Evolutionary conservation across 2,113 vertebrate species (phyloP), one percentile per base, ranked within the genome.

Genomic region (Brachyistius frenatus): DNA sequence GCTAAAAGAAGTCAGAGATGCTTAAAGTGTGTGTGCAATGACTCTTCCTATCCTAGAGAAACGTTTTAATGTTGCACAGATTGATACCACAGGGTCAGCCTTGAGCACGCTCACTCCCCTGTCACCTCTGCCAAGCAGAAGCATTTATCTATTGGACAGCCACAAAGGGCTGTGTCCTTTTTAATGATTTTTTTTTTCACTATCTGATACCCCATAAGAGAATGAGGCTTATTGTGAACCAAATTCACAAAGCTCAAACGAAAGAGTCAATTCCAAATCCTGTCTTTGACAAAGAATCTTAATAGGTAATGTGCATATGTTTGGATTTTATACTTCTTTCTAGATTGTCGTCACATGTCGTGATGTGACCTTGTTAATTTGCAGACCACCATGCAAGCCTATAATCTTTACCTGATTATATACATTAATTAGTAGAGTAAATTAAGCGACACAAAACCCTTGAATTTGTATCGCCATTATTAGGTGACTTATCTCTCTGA

Each of bases 251-350:
- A 85, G 36, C 71, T 76, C 60, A 74, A 65, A 76, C 3, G 3
- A 74, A 85, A 81, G 65, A 67, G 79, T 88, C 30, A 80, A 88
- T 86, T 88, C 84, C 85, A 86, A 82, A 70, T 31, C 37, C 23
- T 78, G 77, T 88, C 79, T 88, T 68, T 36, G 56, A 69, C 67
- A 62, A 69, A 68, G 68, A 58, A 47, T 77, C 8, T 55, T 66
- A 65, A 77, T 50, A 68, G 74, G 57, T 80, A 76, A 68, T 76
- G 44, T 81, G 72, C 63, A 86, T 52, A 78, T 52, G 74, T 85
- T 53, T 65, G 31, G 47, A 69, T 81, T 74, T 54, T 78, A 2
- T 55, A 2, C 23, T 66, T 35, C 52, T 67, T 57, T 41, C 32
- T 66, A 10, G 41, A 53, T 55, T 63, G 50, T 46, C 55, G 53